Base-by-base conservation (phyloP, 2,113 vertebrate genomes). In the Bambusicola thoracicus region DNA sequence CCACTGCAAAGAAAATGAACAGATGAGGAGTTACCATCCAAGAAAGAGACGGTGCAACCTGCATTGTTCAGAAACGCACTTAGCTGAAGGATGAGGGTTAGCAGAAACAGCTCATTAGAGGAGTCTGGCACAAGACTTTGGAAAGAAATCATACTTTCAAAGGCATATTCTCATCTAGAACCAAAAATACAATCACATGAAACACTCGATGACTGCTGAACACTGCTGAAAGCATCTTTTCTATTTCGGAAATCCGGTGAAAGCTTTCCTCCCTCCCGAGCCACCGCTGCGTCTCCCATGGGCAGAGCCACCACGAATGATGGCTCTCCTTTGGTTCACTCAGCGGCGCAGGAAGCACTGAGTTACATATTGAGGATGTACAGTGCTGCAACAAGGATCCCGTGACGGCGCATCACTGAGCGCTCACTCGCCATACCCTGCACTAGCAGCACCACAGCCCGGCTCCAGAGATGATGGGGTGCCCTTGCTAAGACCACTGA, bases 1-100 rank as follows among this genome's bases (percentile, higher is more conserved):
- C 99, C 98, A 99, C 99, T 99, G 98, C 61, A 97, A 98, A 29
- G 93, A 91, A 95, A 81, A 66, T 12, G 86, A 32, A 87, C 13
- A 44, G 15, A 63, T 1, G 0, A 89, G 25, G 80, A 12, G 44
- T 87, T 91, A 93, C 1, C 4, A 3, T 44, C 72, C 46, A 2
- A 14, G 58, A 15, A 8, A 61, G 70, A 1, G 21, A 69, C 61
- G 7, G 36, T 22, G 62, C 55, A 83, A 6, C 51, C 65, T 15
- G n/a, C 3, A 19, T 14, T 17, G 44, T 0, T 40, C 36, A 44
- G 5, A 44, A 36, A 17, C 18, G 13, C 34, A 40, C 61, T 30
- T 49, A 48, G 21, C 2, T 29, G 7, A n/a, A 56, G 59, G 46
- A 4, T 19, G 30, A 59, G 11, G 34, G 9, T 81, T 3, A 59